Conservation (phyloP, 53 echinoderm and acorn worm species). For the Echinarachnius parma region DNA sequence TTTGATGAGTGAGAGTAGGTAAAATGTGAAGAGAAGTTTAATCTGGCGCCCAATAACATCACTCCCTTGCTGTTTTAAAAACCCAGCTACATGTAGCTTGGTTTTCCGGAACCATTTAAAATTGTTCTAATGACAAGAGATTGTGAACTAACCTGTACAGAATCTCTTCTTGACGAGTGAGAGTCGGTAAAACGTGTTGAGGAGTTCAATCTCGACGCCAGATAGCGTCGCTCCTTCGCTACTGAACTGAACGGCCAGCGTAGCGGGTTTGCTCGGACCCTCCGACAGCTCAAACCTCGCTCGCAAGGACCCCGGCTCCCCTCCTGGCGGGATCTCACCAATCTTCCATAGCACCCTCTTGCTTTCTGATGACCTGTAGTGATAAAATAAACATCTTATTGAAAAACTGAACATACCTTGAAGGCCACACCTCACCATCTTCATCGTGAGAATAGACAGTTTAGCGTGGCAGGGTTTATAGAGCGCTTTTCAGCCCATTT, state of each 20-base stretch:
- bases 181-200: conserved; percentile 84
- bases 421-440: too few relatives aligned
- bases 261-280: conserved; percentile 95
- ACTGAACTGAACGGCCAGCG: conserved; percentile 86
- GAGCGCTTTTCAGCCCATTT: too few relatives aligned
- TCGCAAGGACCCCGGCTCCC: conserved; percentile 71
- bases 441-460: too few relatives aligned
- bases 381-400: too few relatives aligned
- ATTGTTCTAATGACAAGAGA: not conserved
- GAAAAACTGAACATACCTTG: too few relatives aligned
- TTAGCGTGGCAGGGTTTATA: too few relatives aligned
- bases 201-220: conserved; percentile 83
- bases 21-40: conserved; percentile 82
- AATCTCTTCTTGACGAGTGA: conserved; percentile 98
- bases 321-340: conserved; percentile 62
- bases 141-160: conserved; percentile 71
- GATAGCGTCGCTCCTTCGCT: conserved; percentile 92
- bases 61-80: conserved; percentile 91
- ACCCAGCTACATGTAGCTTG: too few relatives aligned
- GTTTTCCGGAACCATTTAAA: not conserved
- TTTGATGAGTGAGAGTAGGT: conserved; percentile 94
- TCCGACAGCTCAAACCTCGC: conserved; percentile 94
- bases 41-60: conserved; percentile 80
- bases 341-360: conserved; percentile 96
- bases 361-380: conserved; percentile 93